Conservation (phyloP, 2,797 vertebrate genomes). For the Novumbra hubbsi region DNA sequence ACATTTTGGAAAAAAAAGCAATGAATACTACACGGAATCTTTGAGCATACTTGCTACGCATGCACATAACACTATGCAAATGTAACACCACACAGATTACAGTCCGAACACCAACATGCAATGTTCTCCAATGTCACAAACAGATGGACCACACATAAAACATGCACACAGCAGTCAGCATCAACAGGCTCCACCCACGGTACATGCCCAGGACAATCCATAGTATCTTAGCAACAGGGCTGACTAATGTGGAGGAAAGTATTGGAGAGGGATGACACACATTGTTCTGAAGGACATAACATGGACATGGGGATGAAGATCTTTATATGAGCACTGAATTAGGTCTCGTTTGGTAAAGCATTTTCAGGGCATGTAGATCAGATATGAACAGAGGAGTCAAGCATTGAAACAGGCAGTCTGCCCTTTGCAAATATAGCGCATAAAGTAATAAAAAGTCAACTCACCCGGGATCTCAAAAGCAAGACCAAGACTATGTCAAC, state of each 20-base stretch:
- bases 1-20: background rate
- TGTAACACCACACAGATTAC: background rate
- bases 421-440: background rate
- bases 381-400: background rate
- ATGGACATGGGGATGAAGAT: background rate
- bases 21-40: background rate
- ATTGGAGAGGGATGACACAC: background rate
- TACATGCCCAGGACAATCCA: constrained; percentile 1
- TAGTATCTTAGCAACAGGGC: constrained; percentile 3
- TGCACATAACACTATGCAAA: background rate
- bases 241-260: background rate
- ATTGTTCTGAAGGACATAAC: background rate
- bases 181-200: background rate
- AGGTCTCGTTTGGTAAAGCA: background rate
- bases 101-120: background rate
- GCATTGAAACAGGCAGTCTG: background rate
- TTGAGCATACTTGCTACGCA: background rate
- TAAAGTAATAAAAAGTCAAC: background rate
- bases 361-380: background rate
- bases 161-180: constrained; percentile 5
- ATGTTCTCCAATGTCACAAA: background rate
- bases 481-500: background rate
- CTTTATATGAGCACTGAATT: background rate
- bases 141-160: background rate
- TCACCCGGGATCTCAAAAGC: background rate